Evolutionary conservation across 1,140 invertebrate genomes (phyloP), one percentile per base, ranked within the genome.

Genomic region (Cydia splendana): DNA sequence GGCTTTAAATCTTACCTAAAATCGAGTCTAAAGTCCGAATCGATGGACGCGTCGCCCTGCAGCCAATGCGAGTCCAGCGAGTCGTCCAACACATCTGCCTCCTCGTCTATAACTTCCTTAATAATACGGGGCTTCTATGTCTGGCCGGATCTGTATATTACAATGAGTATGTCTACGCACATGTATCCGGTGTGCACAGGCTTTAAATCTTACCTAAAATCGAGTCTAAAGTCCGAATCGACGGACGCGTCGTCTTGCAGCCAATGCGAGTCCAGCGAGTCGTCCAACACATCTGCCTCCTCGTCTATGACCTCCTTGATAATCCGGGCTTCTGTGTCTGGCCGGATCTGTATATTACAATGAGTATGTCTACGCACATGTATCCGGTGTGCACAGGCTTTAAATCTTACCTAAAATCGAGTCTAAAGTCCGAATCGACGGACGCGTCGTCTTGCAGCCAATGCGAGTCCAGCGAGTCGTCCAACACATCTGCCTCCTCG

Each of bases 51-150:
- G 65, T 92, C 89, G 84, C 91, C 91, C 73, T 91, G 87, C 12
- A 93, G 78, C 89, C 89, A 91, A 34, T 90, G 88, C 0, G 90
- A 91, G 34, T 93, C 91, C 0, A 93, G 76, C 4, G 90, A 88
- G 51, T 90, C 88, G 10, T 93, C 91, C 28, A 89, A 67, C 51
- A 91, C 81, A 76, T 91, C 91, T 1, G 89, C 87, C 18, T 91
- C 89, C 74, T 91, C 90, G 74, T 88, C 83, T 28, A 93, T 90
- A 0, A 93, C 89, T 51, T 91, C 88, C 34, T 80, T 81, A 15
- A 93, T 89, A 28, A 91, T 91, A 0, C 82, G 79, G 28, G 1
- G 85, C 88, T 74, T 91, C 90, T 10, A 83, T 84, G 15, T 88
- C 87, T 0, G 85, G 86, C 75, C 91, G 84, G 53, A 28, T 28